phyloP scores from a whole-genome alignment of 2,113 vertebrate genomes.

The Pogonocichla stellata region DNA sequence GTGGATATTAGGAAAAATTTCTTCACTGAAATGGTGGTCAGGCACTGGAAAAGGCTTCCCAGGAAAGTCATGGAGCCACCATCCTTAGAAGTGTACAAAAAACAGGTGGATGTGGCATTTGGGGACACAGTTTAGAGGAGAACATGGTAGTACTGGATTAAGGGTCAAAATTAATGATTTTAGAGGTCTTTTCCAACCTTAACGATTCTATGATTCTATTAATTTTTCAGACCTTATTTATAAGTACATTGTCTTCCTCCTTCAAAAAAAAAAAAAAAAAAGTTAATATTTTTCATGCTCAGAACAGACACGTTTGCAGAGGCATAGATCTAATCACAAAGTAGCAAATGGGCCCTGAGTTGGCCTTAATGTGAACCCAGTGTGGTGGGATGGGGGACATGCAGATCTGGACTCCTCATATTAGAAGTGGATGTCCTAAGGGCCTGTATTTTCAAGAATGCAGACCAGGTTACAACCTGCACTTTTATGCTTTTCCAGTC shows the following conservation, averaged over 20 bases:
- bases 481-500: not conserved
- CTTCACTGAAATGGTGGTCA: not conserved
- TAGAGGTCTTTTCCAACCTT: not conserved
- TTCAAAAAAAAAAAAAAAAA: no score
- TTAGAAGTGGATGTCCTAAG: not conserved
- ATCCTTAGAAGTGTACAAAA: not conserved
- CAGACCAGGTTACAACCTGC: not conserved
- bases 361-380: not conserved
- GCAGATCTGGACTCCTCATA: not conserved
- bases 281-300: not conserved
- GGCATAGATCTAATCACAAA: not conserved
- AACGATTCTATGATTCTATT: fast-evolving
- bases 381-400: not conserved
- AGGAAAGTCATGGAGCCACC: not conserved
- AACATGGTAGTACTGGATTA: not conserved
- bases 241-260: not conserved
- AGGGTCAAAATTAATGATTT: not conserved
- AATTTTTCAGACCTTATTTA: not conserved
- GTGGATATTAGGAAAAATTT: not conserved
- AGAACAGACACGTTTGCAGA: not conserved
- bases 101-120: not conserved
- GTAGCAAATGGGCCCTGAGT: not conserved
- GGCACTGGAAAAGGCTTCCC: not conserved
- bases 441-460: not conserved
- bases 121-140: not conserved